Conservation (phyloP, 2,797 vertebrate genomes). For the Amphiprion clarkii region DNA sequence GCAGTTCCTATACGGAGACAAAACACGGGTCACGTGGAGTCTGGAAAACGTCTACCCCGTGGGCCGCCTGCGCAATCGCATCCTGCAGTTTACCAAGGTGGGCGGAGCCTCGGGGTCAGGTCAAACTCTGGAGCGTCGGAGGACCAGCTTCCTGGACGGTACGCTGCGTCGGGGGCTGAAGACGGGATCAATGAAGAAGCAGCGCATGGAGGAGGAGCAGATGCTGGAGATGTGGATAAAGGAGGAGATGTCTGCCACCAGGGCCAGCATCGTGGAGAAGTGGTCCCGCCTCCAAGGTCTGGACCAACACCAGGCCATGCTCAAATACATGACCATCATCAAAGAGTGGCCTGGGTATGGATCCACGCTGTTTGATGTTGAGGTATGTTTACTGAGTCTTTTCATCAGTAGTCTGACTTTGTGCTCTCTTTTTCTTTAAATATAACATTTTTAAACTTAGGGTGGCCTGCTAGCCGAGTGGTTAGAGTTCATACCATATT, state of each 20-base stretch:
- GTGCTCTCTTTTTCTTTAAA: no score
- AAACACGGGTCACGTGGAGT: conserved; percentile 85
- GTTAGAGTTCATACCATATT: no score
- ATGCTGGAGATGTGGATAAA: conserved; percentile 98
- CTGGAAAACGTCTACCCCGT: conserved; percentile 92
- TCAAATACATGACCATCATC: conserved; percentile 93
- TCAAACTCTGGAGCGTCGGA: conserved; percentile 90
- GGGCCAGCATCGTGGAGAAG: conserved; percentile 90
- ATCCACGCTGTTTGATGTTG: conserved; percentile 93
- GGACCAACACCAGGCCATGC: conserved; percentile 94
- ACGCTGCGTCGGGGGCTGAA: conserved; percentile 91
- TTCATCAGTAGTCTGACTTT: background rate
- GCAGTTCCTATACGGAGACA: conserved; percentile 91
- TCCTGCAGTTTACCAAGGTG: conserved; percentile 91
- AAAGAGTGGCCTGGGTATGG: conserved; percentile 95
- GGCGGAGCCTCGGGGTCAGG: conserved; percentile 78
- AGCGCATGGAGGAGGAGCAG: conserved; percentile 94
- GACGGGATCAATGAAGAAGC: conserved; percentile 92
- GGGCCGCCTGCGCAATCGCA: conserved; percentile 89
- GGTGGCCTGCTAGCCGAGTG: no score
- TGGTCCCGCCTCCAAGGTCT: conserved; percentile 90
- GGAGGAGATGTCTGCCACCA: conserved; percentile 92
- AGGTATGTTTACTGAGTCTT: conserved; percentile 80
- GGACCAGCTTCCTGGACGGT: conserved; percentile 94
- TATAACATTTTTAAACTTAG: no score